Percentiles rank a stretch among this genome's conserved stretches.
phyloP scores from a whole-genome alignment of 1,140 invertebrate genomes.

The Eueides isabella region DNA sequence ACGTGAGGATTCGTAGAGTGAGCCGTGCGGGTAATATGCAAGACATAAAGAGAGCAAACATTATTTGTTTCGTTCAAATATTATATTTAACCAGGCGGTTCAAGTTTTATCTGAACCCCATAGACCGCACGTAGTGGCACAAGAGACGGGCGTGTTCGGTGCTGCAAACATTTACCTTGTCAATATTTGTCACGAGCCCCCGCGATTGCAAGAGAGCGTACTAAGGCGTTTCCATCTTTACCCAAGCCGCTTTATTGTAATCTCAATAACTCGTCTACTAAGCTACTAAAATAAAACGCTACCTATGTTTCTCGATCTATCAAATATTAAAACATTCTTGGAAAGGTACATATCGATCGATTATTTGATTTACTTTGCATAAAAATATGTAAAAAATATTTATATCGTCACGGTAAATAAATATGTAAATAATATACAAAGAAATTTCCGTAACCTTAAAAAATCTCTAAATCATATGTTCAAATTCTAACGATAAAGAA shows the following conservation, averaged over 20 bases:
- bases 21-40: constrained; percentile 59
- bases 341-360: neutral
- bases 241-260: constrained; percentile 25
- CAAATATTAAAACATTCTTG: neutral
- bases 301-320: neutral
- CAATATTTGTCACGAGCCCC: constrained; percentile 75
- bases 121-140: constrained; percentile 55
- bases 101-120: constrained; percentile 58
- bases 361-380: constrained; percentile 3
- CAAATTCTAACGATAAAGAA: constrained; percentile 42
- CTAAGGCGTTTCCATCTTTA: constrained; percentile 25
- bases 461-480: constrained; percentile 32
- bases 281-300: neutral
- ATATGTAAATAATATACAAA: neutral
- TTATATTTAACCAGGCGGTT: constrained; percentile 61
- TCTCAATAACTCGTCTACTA: neutral
- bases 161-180: constrained; percentile 69
- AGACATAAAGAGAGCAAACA: constrained; percentile 70
- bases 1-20: constrained; percentile 63
- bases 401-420: neutral
- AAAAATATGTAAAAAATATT: neutral
- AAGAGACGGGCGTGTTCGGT: constrained; percentile 61
- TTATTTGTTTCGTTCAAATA: constrained; percentile 74
- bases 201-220: constrained; percentile 54
- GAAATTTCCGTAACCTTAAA: constrained; percentile 24